phyloP scores from a whole-genome alignment of 2,113 vertebrate genomes.

The Canis aureus region DNA sequence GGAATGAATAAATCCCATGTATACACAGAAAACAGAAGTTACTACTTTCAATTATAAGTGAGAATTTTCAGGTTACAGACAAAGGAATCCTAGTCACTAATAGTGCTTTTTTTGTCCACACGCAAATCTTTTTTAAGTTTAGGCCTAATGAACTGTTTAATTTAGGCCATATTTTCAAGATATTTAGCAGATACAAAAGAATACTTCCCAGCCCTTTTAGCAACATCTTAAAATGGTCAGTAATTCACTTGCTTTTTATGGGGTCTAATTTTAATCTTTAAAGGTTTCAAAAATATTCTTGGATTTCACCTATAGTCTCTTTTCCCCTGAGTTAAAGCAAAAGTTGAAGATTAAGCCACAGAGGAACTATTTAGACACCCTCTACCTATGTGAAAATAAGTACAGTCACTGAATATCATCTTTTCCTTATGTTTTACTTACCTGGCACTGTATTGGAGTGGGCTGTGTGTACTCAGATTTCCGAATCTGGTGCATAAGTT shows the following conservation, averaged over 20 bases:
- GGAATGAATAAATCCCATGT: constrained; percentile 39
- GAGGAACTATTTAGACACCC: neutral
- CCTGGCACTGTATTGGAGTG: constrained; percentile 99
- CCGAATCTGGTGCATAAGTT: constrained; percentile 98
- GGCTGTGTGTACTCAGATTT: constrained; percentile 99
- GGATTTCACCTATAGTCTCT: neutral
- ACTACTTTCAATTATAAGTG: constrained; percentile 20
- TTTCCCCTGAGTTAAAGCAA: neutral
- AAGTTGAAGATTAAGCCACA: neutral
- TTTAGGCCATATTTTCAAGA: constrained; percentile 40
- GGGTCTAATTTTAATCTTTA: neutral
- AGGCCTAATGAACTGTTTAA: constrained; percentile 1
- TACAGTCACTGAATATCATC: neutral
- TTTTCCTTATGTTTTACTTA: constrained; percentile 78
- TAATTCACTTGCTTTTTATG: neutral
- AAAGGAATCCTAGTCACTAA: constrained; percentile 39
- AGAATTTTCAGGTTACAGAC: constrained; percentile 32
- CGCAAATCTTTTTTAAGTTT: neutral
- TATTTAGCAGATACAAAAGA: constrained; percentile 5
- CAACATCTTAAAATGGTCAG: constrained; percentile 22
- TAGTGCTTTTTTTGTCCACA: neutral
- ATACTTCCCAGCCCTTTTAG: neutral
- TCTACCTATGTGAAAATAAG: neutral
- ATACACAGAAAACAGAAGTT: constrained; percentile 33
- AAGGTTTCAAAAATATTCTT: constrained; percentile 34